These are phyloP conservation scores for Eilema depressum DNA, from an alignment of 2,888 invertebrate genomes.

Conservation along the genomic window DNA sequence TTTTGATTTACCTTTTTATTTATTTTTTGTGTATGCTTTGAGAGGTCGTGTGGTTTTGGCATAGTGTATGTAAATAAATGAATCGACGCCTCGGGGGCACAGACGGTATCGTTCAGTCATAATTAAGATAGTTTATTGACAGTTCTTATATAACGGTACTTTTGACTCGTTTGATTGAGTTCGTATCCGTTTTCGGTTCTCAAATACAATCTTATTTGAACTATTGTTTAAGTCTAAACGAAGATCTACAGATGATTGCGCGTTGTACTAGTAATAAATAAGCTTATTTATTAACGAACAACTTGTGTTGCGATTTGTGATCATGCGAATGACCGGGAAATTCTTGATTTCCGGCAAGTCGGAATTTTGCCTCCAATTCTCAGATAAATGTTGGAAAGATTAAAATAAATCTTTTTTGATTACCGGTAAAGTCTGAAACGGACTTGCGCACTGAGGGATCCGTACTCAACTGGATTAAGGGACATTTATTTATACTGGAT, in stretches of 20 bases:
- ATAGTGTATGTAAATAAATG: conserved; percentile 14
- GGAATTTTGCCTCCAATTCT: background rate
- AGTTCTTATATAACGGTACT: conserved; percentile 18
- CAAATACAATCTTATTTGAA: conserved; percentile 7
- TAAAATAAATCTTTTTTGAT: background rate
- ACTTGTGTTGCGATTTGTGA: background rate
- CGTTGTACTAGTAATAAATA: background rate
- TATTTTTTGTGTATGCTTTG: conserved; percentile 15
- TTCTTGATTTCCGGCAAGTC: background rate
- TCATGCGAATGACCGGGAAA: background rate
- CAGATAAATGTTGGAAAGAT: background rate
- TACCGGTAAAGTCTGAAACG: no score
- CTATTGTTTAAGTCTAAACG: background rate
- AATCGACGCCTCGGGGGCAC: conserved; percentile 8
- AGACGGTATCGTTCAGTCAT: conserved; percentile 17
- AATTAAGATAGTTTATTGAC: conserved; percentile 21
- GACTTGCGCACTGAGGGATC: no score
- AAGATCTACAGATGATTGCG: background rate
- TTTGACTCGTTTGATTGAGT: conserved; percentile 10
- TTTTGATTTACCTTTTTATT: conserved; percentile 37
- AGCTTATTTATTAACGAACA: background rate
- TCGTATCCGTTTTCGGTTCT: conserved; percentile 1
- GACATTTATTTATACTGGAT: no score
- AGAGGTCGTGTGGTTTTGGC: conserved; percentile 20
- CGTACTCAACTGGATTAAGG: no score